Percentiles rank a stretch among this genome's conserved stretches.
Conservation (phyloP, 2,888 invertebrate species). For the Caenorhabditis doughertyi region DNA sequence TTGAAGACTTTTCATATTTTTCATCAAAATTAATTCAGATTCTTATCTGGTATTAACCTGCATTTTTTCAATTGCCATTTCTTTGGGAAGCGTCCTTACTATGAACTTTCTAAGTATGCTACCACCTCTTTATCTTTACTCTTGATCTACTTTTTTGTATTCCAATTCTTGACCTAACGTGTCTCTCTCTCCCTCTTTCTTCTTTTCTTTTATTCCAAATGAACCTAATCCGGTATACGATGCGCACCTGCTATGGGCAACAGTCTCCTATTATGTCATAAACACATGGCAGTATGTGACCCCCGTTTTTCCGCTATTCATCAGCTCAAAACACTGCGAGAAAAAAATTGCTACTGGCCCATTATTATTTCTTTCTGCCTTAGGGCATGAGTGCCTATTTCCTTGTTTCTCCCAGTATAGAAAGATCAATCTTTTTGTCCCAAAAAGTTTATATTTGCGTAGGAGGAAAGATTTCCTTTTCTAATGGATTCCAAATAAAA, state of each 20-base stretch:
- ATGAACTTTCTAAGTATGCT: background rate
- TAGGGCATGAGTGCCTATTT: conserved; percentile 24
- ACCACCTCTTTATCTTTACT: background rate
- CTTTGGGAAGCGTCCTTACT: too few species aligned
- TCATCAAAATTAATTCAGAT: too few species aligned
- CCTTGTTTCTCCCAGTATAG: conserved; percentile 35
- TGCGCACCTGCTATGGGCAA: conserved; percentile 53
- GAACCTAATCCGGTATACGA: conserved; percentile 54
- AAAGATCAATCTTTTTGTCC: conserved; percentile 19
- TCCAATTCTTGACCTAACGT: conserved; percentile 32
- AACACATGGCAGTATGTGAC: conserved; percentile 45
- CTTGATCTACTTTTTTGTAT: conserved; percentile 8
- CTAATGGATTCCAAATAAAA: conserved; percentile 49
- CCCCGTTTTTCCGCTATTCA: background rate
- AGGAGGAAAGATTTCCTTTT: conserved; percentile 21
- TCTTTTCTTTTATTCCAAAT: conserved; percentile 6
- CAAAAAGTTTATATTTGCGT: conserved; percentile 36
- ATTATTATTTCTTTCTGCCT: conserved; percentile 11
- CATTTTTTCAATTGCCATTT: background rate
- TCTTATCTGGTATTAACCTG: background rate
- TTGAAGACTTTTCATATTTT: too few species aligned
- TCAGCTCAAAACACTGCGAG: background rate
- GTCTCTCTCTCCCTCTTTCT: background rate
- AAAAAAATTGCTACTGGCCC: conserved; percentile 17
- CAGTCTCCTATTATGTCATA: conserved; percentile 54